These are phyloP conservation scores for Drosophila putrida DNA, from an alignment of 2,888 invertebrate species.

Conservation along the genomic window DNA sequence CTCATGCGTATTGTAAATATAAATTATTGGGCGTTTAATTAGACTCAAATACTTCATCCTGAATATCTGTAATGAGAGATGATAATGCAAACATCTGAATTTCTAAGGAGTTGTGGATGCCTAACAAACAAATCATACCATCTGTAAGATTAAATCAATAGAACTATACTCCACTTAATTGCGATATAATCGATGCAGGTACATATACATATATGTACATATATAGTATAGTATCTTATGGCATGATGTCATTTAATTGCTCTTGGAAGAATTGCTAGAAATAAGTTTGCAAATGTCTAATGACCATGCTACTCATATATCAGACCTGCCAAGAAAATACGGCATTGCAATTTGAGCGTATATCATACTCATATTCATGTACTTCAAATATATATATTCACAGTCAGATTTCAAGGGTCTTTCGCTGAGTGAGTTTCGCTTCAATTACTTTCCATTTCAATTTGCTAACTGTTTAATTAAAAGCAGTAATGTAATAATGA, in stretches of 20 bases:
- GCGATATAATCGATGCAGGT: not conserved
- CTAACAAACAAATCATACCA: not conserved
- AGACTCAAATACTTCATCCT: slow-evolving; percentile 9
- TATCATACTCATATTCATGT: slow-evolving; percentile 19
- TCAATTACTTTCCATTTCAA: slow-evolving; percentile 21
- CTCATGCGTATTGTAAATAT: slow-evolving; percentile 32
- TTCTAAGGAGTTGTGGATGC: not conserved
- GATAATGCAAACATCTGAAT: not conserved
- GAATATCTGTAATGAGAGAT: no score
- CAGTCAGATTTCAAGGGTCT: slow-evolving; percentile 8
- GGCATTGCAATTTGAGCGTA: slow-evolving; percentile 61
- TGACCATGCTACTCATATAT: slow-evolving; percentile 13
- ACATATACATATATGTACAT: no score
- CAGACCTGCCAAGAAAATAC: slow-evolving; percentile 1
- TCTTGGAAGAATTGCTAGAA: slow-evolving; percentile 37
- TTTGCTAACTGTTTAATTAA: slow-evolving; percentile 39
- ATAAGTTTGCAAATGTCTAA: slow-evolving; percentile 14
- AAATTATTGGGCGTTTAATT: slow-evolving; percentile 31
- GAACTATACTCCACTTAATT: not conserved
- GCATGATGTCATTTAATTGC: slow-evolving; percentile 60
- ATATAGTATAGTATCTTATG: slow-evolving; percentile 4
- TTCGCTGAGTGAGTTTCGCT: slow-evolving; percentile 28
- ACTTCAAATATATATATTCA: not conserved
- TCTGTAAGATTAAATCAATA: not conserved
- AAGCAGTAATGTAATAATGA: slow-evolving; percentile 23